phyloP scores from a whole-genome alignment of 1,140 invertebrate genomes.

The Musca vetustissima region DNA sequence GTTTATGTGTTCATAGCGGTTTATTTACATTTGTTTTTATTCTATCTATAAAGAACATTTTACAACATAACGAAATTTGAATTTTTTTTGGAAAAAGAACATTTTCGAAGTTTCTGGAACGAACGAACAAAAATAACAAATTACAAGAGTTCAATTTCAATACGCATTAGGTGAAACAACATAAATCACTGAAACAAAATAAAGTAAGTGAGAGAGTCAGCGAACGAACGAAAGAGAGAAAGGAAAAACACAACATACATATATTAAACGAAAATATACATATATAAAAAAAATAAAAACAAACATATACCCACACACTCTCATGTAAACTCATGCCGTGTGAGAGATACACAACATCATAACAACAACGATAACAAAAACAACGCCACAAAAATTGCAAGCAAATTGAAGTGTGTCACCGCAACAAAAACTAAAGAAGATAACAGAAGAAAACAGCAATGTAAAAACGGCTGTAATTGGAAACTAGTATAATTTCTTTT shows the following conservation, averaged over 20 bases:
- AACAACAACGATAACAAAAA: not conserved
- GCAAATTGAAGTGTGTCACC: no score
- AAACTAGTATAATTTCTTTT: no score
- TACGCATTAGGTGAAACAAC: no score
- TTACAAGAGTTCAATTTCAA: not conserved
- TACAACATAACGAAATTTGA: no score
- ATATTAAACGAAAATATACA: not conserved
- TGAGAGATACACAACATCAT: not conserved
- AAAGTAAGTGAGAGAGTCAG: not conserved
- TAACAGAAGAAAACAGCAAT: no score
- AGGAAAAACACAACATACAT: not conserved
- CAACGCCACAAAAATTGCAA: not conserved
- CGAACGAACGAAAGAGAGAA: not conserved
- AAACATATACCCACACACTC: not conserved
- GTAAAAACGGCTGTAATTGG: no score
- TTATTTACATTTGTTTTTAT: no score
- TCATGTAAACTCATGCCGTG: not conserved
- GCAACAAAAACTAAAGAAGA: no score
- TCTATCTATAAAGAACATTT: no score
- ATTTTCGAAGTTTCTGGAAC: constrained; percentile 13
- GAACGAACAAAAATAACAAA: constrained; percentile 1
- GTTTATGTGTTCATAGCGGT: no score
- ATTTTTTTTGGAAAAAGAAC: not conserved
- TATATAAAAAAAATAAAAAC: not conserved
- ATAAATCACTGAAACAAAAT: not conserved